Percentiles rank a stretch among this genome's conserved stretches.
These are phyloP conservation scores for Octomys mimax DNA, from an alignment of 2,797 vertebrate species.

Conservation along the genomic window DNA sequence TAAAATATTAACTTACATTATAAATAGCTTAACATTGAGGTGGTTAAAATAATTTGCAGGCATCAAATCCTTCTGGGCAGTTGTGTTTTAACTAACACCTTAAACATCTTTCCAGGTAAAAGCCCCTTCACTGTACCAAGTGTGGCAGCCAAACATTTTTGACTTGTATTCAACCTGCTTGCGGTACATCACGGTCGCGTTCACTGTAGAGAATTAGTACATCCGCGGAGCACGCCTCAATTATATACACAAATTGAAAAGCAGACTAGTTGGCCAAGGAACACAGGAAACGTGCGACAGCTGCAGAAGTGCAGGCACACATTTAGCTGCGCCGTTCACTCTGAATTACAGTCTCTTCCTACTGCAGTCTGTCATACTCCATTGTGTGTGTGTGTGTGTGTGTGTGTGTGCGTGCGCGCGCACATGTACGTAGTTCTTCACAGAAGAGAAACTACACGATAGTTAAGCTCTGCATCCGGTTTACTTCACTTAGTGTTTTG, in stretches of 20 bases:
- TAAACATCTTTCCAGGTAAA: conserved; percentile 40
- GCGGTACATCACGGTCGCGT: no score
- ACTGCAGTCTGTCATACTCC: background rate
- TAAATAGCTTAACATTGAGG: conserved; percentile 46
- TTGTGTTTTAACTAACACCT: conserved; percentile 16
- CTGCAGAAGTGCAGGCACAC: background rate
- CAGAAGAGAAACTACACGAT: background rate
- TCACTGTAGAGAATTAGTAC: background rate
- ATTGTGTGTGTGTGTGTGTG: background rate
- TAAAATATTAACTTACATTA: conserved; percentile 17
- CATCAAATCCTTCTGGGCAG: conserved; percentile 25
- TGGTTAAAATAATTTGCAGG: conserved; percentile 28
- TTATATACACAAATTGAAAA: background rate
- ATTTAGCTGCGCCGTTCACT: background rate
- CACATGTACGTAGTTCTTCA: background rate
- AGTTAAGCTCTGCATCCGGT: background rate
- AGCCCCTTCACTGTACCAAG: background rate
- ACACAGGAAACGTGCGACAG: background rate
- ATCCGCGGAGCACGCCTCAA: background rate
- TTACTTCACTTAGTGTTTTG: background rate
- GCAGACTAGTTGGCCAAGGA: background rate
- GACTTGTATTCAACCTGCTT: background rate
- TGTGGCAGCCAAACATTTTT: background rate
- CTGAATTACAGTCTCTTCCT: background rate
- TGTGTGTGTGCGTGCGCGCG: background rate